Evolutionary conservation across 2,888 invertebrate genomes (phyloP), one percentile per base, ranked within the genome.

Genomic region (Cremastinae sp.): DNA sequence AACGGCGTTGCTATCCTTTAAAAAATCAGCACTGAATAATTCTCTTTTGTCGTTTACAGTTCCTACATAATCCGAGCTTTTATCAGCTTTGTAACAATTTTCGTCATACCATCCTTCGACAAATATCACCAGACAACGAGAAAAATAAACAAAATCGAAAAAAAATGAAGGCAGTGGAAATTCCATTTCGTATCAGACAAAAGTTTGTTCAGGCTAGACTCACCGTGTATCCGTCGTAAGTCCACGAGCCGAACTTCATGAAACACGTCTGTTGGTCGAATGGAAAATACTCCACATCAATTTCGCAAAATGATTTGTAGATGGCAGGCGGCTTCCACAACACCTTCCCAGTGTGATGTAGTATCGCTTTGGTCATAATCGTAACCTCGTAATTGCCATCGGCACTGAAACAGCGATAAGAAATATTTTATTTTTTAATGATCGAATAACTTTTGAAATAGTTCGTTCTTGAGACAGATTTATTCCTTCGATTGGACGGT

Each of bases 311-410:
- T 84, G 98, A 98, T 92, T 98, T 98, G 93, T 98, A 98, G 91
- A 99, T 98, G 88, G 98, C 98, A 14, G 99, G 99, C 43, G 98
- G 98, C 90, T 98, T 98, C 98, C 98, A 98, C 59, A 95, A 94
- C 80, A 98, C 97, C 90, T 95, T 96, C 20, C 98, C 98, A 82
- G 96, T 96, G 90, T 96, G 95, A 89, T 97, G 96, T 70, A 98
- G 93, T 85, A 97, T 97, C 81, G 98, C 98, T 91, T 98, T 98
- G 82, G 98, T 98, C 96, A 98, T 97, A 90, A 98, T 96, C 85
- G 98, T 98, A 89, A 98, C 97, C 91, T 97, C 97, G 92, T 98
- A 98, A 92, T 98, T 98, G 80, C 98, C 98, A 90, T 98, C 98
- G 83, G 98, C 98, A 91, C 98, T 98, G 92, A 7, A 78, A 79